Evolutionary conservation across 1,140 invertebrate species (phyloP).

Genomic region (Goniozus legneri): DNA sequence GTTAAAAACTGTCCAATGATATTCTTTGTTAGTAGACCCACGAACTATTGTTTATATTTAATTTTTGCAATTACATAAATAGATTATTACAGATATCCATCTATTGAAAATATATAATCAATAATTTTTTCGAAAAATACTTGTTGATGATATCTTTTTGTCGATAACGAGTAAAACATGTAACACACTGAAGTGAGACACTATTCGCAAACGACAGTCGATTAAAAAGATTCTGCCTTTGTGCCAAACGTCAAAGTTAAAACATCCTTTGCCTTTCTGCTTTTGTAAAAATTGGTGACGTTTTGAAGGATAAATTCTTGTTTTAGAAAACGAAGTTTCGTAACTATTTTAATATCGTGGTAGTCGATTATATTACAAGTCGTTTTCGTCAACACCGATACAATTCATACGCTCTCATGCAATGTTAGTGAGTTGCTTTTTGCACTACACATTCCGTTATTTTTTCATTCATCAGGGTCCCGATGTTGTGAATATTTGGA

Average conservation of each 20-base stretch:
- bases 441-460: conserved; percentile 15
- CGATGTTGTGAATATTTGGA: conserved; percentile 18
- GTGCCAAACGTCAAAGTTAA: conserved; percentile 22
- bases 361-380: not conserved
- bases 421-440: conserved; percentile 16
- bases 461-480: conserved; percentile 13
- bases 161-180: too few relatives aligned
- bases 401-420: conserved; percentile 11
- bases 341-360: not conserved
- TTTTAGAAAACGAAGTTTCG: not conserved
- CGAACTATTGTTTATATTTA: too few relatives aligned
- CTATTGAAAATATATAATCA: too few relatives aligned
- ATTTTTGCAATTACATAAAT: too few relatives aligned
- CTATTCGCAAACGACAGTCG: too few relatives aligned
- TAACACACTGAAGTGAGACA: too few relatives aligned
- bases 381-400: not conserved
- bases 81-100: too few relatives aligned
- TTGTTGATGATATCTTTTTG: too few relatives aligned
- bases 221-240: too few relatives aligned
- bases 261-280: conserved; percentile 5
- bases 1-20: too few relatives aligned
- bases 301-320: not conserved
- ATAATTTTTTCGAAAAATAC: too few relatives aligned
- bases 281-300: conserved; percentile 9
- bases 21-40: too few relatives aligned